Evolutionary conservation across 1,140 invertebrate species (phyloP), one percentile per base, ranked within the genome.

Genomic region (Pseudobourletiella spinata): DNA sequence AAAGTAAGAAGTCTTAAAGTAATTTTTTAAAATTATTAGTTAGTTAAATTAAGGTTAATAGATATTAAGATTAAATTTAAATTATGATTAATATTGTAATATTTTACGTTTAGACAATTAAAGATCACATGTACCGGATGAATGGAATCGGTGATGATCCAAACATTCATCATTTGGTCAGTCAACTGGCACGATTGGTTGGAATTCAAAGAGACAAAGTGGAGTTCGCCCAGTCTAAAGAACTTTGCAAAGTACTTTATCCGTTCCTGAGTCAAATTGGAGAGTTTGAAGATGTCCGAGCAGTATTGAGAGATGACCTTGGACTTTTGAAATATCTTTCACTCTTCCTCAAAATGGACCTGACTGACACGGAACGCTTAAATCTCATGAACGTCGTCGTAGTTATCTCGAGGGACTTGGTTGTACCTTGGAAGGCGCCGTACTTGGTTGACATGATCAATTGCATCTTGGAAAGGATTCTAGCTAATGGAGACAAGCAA

Each of bases 361-460:
- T 32, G 3, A 35, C 14, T 39, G 22, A 6, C 4, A 20, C 25
- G 16, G 30, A 60, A 32, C 3, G 32, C 2, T 2, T 3, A 3
- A 52, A 44, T 2, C n/a, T 64, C 16, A 15, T 59, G n/a, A 18
- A 16, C n/a, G 16, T 54, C 2, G 30, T 64, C 50, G 62, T 59
- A 18, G 16, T 48, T 1, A 20, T 54, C 3, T 25, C 62, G 1
- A 4, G 62, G 42, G 24, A 59, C 35, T 3, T 64, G 6, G 18
- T 26, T 2, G 25, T 64, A 1, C 3, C 3, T n/a, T 59, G 57
- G 56, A 32, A 50, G 18, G 22, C 14, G 3, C 57, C 62, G 1
- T 35, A 58, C 22, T n/a, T 64, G 29, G 35, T 30, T 3, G 16
- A 58, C 22, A 22, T 57, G 6, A 25, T 35, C 2, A 50, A 35